Evolutionary conservation across 2,888 invertebrate species (phyloP).

Genomic region (Epirrhoe tristata): DNA sequence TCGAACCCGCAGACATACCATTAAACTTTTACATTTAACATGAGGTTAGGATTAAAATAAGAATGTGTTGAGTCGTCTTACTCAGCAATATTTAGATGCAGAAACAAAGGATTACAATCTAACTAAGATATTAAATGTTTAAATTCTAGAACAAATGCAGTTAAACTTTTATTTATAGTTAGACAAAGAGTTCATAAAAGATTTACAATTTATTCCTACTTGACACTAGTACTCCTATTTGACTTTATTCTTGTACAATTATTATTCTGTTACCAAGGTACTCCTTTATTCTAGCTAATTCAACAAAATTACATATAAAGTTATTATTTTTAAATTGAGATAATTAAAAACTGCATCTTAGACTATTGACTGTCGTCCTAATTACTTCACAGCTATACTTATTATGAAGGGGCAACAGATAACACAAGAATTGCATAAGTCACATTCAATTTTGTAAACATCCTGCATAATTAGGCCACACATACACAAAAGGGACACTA

Average conservation of each 20-base stretch:
- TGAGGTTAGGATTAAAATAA: no score
- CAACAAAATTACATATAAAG: no score
- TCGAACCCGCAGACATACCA: no score
- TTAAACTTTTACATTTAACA: no score
- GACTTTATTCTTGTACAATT: no score
- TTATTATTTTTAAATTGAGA: no score
- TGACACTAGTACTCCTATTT: no score
- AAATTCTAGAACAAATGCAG: background rate
- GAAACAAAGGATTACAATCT: no score
- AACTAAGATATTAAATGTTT: background rate
- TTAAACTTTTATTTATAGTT: background rate
- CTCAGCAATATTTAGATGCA: no score
- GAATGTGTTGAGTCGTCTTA: no score
- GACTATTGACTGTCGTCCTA: background rate
- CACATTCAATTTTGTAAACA: slow-evolving; percentile 29
- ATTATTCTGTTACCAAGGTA: no score
- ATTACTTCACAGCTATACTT: slow-evolving; percentile 6
- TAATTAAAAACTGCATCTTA: background rate
- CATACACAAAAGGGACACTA: slow-evolving; percentile 15
- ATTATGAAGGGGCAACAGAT: slow-evolving; percentile 10
- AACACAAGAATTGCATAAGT: slow-evolving; percentile 32
- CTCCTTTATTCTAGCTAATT: no score
- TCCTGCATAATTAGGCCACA: slow-evolving; percentile 15
- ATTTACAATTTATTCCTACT: background rate
- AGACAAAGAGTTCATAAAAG: background rate